Conservation (phyloP, 37 sponge, comb jelly and placozoan species). For the Haliclona indistincta region DNA sequence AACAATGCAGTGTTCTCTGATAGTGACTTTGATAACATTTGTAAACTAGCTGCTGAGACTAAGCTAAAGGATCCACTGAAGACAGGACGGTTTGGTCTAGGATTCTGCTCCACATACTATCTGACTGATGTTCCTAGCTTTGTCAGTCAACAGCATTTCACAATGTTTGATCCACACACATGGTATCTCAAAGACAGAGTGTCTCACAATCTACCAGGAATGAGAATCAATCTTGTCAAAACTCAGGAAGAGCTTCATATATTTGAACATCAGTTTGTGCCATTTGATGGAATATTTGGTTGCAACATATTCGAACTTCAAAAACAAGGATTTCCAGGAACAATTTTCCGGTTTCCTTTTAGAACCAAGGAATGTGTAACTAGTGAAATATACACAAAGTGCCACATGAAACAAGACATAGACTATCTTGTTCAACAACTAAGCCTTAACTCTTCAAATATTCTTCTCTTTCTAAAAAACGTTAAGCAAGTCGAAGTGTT, state of each 20-base stretch:
- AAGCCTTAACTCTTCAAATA: conserved; percentile 10
- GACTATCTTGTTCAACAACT: conserved; percentile 14
- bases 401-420: conserved; percentile 4
- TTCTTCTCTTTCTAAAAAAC: conserved; percentile 62
- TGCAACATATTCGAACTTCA: conserved; percentile 39
- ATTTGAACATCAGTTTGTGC: conserved; percentile 69
- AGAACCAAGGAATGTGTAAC: conserved; percentile 13
- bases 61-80: conserved; percentile 71
- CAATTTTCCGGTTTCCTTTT: conserved; percentile 80
- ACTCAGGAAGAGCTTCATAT: conserved; percentile 13
- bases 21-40: conserved; percentile 71
- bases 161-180: conserved; percentile 85
- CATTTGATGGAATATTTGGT: conserved; percentile 75
- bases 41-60: conserved; percentile 65
- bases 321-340: conserved; percentile 55
- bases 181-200: conserved; percentile 67
- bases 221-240: conserved; percentile 64
- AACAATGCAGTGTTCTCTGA: too few species aligned
- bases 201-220: conserved; percentile 44
- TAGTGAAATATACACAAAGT: conserved; percentile 38
- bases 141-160: conserved; percentile 59
- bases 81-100: conserved; percentile 86
- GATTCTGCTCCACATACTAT: conserved; percentile 77
- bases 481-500: conserved; percentile 48
- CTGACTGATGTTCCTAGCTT: conserved; percentile 88